Evolutionary conservation across 2,113 vertebrate species (phyloP), one percentile per base, ranked within the genome.

Genomic region (Hiodon tergisus): DNA sequence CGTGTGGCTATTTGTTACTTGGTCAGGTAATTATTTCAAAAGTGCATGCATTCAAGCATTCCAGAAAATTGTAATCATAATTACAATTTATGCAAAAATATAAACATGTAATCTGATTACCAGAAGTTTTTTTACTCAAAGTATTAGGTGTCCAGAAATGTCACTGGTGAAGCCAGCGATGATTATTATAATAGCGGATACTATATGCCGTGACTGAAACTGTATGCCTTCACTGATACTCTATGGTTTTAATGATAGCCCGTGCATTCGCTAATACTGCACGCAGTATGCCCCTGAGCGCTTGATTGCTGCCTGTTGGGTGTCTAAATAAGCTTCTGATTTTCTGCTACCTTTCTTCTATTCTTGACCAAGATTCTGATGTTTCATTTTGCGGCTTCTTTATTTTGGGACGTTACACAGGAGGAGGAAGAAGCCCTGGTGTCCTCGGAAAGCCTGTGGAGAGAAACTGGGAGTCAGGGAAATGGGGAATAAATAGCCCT

Each of bases 401-500:
- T 66, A 66, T 66, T 66, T 66, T 66, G 63, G 31, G 63, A 9
- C 48, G 48, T 48, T 48, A 47, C 14, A 16, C 31, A 48, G 63
- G 9, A 48, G 31, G 48, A 46, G 31, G 63, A 6, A 6, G 63
- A 66, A 13, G 31, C 63, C 31, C 6, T 11, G 31, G 77, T 78
- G 31, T 31, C 31, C 31, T 31, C 31, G 31, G 31, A 31, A 31
- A 31, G 31, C 31, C 31, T 31, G 31, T 31, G 31, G 31, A 31
- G 31, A 31, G 31, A 31, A 31, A 31, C 31, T 31, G 31, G 31
- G 81, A 81, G 81, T 82, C 76, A 71, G 80, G 75, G 72, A 85
- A 86, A 85, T 66, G 67, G 78, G 77, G 84, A 72, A 82, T 84
- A 89, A 88, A 89, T 85, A 88, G 81, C 81, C 75, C 80, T 78